A percentile compares a stretch with the other conserved stretches of the same genome.
phyloP scores from a whole-genome alignment of 2,113 vertebrate species.

The Meriones unguiculatus region DNA sequence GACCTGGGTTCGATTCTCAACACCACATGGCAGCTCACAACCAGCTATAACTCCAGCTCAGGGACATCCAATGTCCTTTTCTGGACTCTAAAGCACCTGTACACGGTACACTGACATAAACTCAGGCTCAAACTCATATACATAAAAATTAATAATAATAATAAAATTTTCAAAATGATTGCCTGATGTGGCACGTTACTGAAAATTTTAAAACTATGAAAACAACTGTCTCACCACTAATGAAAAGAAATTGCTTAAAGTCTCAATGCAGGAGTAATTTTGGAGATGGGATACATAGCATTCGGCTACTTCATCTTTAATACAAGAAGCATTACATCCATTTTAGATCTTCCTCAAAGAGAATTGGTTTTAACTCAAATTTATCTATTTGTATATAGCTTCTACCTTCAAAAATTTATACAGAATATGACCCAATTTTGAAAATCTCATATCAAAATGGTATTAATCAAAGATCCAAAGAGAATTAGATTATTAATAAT shows the following conservation, averaged over 20 bases:
- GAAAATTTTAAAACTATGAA: not conserved
- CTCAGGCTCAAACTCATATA: not conserved
- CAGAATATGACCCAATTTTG: conserved; percentile 74
- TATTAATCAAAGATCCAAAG: conserved; percentile 76
- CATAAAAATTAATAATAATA: not conserved
- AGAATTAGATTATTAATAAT: conserved; percentile 85
- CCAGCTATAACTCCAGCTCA: not conserved
- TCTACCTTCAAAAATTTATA: conserved; percentile 77
- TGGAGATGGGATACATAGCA: not conserved
- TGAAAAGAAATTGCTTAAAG: conserved; percentile 14
- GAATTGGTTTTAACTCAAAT: conserved; percentile 58
- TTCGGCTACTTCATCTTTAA: conserved; percentile 56
- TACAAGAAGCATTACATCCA: not conserved
- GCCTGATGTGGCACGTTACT: not conserved
- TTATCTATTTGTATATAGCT: conserved; percentile 79
- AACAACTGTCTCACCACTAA: not conserved
- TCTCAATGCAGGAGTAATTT: not conserved
- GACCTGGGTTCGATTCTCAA: not conserved
- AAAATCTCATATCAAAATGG: conserved; percentile 73
- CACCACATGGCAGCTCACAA: not conserved
- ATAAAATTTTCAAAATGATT: not conserved
- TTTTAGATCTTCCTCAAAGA: conserved; percentile 48
- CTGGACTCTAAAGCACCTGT: not conserved
- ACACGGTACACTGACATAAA: too few relatives aligned
- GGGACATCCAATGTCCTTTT: not conserved